phyloP scores from a whole-genome alignment of 1,140 invertebrate species.

The Bombus balteatus region DNA sequence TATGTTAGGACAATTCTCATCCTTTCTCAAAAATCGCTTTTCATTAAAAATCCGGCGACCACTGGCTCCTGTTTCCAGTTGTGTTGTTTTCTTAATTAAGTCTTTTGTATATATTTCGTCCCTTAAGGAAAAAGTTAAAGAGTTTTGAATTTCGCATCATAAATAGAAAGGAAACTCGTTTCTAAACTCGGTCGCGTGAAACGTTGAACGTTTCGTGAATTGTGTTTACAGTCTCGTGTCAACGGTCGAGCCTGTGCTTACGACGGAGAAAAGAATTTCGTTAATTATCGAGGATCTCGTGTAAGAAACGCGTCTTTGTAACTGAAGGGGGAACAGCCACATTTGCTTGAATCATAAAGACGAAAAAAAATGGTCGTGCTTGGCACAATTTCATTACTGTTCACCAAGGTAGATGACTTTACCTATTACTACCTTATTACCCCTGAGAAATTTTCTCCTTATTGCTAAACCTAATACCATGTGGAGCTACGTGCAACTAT shows the following conservation, averaged over 20 bases:
- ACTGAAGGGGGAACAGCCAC: conserved; percentile 29
- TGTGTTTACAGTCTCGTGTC: not conserved
- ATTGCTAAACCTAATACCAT: not conserved
- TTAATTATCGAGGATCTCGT: conserved; percentile 39
- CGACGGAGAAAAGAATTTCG: not conserved
- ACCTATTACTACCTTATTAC: conserved; percentile 55
- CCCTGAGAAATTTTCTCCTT: conserved; percentile 41
- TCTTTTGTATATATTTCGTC: conserved; percentile 11
- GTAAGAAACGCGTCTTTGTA: conserved; percentile 43
- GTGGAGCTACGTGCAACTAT: not conserved
- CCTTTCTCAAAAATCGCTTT: not conserved
- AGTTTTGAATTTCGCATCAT: not conserved
- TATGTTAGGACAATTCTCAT: not conserved
- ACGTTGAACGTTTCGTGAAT: not conserved
- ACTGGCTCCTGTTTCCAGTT: not conserved
- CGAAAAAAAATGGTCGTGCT: conserved; percentile 48
- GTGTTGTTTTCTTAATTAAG: conserved; percentile 34
- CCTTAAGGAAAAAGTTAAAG: not conserved
- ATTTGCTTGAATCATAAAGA: conserved; percentile 56
- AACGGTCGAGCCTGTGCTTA: not conserved
- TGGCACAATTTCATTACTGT: conserved; percentile 56
- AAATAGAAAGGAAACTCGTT: not conserved
- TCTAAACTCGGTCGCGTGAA: no score
- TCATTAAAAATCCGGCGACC: conserved; percentile 19
- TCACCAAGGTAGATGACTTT: conserved; percentile 39